Evolutionary conservation across 2,888 invertebrate genomes (phyloP), one percentile per base, ranked within the genome.

Genomic region (Athalia cordata): DNA sequence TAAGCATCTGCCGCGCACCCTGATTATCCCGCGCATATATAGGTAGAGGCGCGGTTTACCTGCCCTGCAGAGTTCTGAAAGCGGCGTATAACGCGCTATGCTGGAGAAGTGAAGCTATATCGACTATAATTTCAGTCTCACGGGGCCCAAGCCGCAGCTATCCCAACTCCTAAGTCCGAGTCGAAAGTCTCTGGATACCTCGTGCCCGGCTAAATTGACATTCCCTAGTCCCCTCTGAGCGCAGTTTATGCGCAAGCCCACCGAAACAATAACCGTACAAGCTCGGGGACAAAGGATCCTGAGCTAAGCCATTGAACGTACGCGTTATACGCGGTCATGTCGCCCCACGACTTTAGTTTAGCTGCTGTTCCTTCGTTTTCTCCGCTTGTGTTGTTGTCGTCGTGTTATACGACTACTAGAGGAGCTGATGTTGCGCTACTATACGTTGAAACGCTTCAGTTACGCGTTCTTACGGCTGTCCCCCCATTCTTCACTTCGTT

Each of bases 151-250:
- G 66, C n/a, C 6, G 29, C 29, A 29, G 29, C 29, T 29, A 29
- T 2, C 29, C 29, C 29, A 29, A 29, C 29, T 29, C 29, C 29
- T 29, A 29, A 29, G 29, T 29, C 49, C 65, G 49, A 65, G 65
- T 47, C 13, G n/a, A 45, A 65, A 66, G 29, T 29, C 47, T 68
- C 68, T 29, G 72, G 47, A 61, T n/a, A 72, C 43, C 50, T 15
- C 5, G 61, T 29, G 62, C 72, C n/a, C 59, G 79, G 81, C 82
- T 85, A 84, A 84, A 85, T 84, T 84, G 85, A 83, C 84, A 85
- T 80, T 76, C 72, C 80, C 80, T 79, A 83, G 81, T 81, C 79
- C 77, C 81, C 49, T 49, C 75, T 68, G 79, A 79, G 66, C n/a
- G 47, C n/a, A 75, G 77, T 85, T 84, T 84, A 84, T 81, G 84